Base-by-base conservation (phyloP, 2,113 vertebrate species). In the Odobenus rosmarus region DNA sequence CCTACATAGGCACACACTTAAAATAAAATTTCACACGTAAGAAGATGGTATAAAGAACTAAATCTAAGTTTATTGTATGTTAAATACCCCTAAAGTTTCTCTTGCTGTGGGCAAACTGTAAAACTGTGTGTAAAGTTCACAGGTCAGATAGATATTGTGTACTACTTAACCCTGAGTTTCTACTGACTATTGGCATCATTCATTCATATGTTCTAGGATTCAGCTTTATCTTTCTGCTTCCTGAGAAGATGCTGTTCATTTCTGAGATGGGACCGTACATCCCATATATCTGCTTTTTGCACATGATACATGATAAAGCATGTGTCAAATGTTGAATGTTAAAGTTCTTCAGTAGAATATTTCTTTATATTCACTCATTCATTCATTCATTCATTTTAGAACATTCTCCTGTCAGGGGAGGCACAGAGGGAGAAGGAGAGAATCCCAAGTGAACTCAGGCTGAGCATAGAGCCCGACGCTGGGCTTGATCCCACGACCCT, bases 31-130 rank as follows among this genome's bases (percentile, higher is more conserved):
- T 89, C 14, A 83, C 4, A 33, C 24, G 90, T 95, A n/a, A 67
- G 46, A 62, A 82, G 88, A 53, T 42, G 14, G 28, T 69, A 31
- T 59, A 76, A 97, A 83, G 88, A 97, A 90, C 11, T 69, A 92
- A 94, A 62, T 83, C 24, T 18, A 53, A 64, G 19, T 88, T 85
- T 39, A 86, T 51, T 15, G 1, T 39, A 16, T 74, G 51, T 93
- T 96, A 79, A 79, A 51, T 61, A 90, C 21, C 26, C 11, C 8
- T 76, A 2, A 77, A 7, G 12, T 46, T 92, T 80, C 0, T 2
- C 24, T 93, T 90, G 42, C 10, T 36, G 0, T 72, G 39, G 19
- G 67, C 36, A 96, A n/a, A 53, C 67, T 72, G 21, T 89, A 18
- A 24, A 88, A 31, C 4, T 74, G 16, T 49, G 3, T 90, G 7